Percentiles rank a stretch among this genome's conserved stretches.
Evolutionary conservation across 2,888 invertebrate species (phyloP).

Genomic region (Drosophila affinis): DNA sequence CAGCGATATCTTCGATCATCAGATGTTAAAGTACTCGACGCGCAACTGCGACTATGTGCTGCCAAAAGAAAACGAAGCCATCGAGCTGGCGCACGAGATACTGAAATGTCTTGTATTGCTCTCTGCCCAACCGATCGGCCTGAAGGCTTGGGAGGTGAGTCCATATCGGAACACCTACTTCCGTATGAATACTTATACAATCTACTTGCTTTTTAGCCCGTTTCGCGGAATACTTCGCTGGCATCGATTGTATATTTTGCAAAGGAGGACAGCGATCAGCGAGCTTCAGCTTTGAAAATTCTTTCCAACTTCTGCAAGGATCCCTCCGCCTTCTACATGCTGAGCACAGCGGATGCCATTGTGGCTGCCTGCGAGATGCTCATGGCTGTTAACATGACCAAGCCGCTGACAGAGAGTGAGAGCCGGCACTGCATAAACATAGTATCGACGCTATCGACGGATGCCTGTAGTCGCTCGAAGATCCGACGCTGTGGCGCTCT

Average conservation of each 20-base stretch:
- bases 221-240: constrained; percentile 69
- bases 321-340: constrained; percentile 71
- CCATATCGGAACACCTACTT: rapidly evolving
- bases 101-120: constrained; percentile 80
- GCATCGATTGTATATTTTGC: constrained; percentile 81
- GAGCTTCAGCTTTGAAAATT: constrained; percentile 79
- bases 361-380: constrained; percentile 81
- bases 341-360: constrained; percentile 82
- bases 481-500: constrained; percentile 82
- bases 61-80: constrained; percentile 74
- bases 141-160: constrained; percentile 75
- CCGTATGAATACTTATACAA: neutral
- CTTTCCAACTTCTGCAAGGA: constrained; percentile 83
- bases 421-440: constrained; percentile 81
- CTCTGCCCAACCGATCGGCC: constrained; percentile 75
- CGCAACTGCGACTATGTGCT: constrained; percentile 75
- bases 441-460: constrained; percentile 81
- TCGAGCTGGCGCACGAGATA: constrained; percentile 81
- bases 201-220: constrained; percentile 17
- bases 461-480: constrained; percentile 83
- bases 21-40: constrained; percentile 77
- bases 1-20: constrained; percentile 82
- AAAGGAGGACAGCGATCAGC: constrained; percentile 78
- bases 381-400: constrained; percentile 74
- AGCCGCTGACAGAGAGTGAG: constrained; percentile 79